Base-by-base conservation (phyloP, 1,140 invertebrate genomes). In the Zaprionus taronus region DNA sequence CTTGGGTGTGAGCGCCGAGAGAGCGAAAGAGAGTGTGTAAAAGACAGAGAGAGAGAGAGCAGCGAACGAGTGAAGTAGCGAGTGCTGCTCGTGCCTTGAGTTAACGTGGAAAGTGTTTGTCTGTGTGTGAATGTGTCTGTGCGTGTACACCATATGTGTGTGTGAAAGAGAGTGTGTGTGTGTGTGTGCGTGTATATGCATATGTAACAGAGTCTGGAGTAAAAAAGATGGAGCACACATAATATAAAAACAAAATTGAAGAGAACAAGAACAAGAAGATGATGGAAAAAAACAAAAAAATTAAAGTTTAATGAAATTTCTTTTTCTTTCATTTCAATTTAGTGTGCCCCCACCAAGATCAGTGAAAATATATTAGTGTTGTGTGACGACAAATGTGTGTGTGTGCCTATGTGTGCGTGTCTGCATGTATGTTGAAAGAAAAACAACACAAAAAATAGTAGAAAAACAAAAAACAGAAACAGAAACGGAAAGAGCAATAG, bases 1-100 rank as follows among this genome's bases (percentile, higher is more conserved):
- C 72, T 75, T 78, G 76, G 76, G 76, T 78, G 76, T 78, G 76
- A 78, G 72, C 72, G 65, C 72, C 73, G 73, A 56, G 22, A 65
- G 56, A 65, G 62, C 34, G 57, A 68, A 53, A 38, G 38, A 57
- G 53, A 58, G 47, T 47, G 61, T 47, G 53, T 12, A 47, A 47
- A 47, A 47, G 41, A 47, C 17, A 17, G 51, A 62, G 7, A 57
- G 41, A 64, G 51, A 44, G 55, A 57, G 51, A 49, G 47, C 15
- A 28, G 70, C 71, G 64, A 73, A 68, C 71, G 71, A 68, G 75
- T 74, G 66, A 78, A 78, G 64, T 74, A 78, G 65, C 71, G 76
- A 78, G 75, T 76, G 47, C 38, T 71, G 69, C 73, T 64, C 73
- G 67, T 75, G 67, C 47, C 49, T 77, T 67, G 38, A 77, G 74